A percentile compares a stretch with the other conserved stretches of the same genome.
phyloP scores from a whole-genome alignment of 2,797 vertebrate genomes.

The Galaxias olidus region DNA sequence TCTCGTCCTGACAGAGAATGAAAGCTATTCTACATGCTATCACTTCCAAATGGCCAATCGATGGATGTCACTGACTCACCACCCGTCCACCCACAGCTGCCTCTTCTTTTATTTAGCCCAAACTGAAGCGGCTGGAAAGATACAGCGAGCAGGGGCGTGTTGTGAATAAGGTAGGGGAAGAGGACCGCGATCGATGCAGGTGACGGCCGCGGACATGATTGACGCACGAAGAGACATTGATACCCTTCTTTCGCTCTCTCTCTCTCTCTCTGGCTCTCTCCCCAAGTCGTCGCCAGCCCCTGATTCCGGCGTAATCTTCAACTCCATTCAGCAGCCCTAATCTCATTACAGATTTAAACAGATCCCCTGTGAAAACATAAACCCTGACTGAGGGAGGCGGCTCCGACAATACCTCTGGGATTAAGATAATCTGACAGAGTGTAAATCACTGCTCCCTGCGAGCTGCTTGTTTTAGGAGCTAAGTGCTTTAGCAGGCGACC shows the following conservation, averaged over 20 bases:
- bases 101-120: slow-evolving; percentile 12
- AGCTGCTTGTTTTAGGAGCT: slow-evolving; percentile 23
- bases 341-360: slow-evolving; percentile 57
- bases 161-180: slow-evolving; percentile 26
- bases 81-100: slow-evolving; percentile 25
- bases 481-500: slow-evolving; percentile 38
- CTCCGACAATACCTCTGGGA: slow-evolving; percentile 46
- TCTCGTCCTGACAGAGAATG: slow-evolving; percentile 49
- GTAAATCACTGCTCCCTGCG: slow-evolving; percentile 33
- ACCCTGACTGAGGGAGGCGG: slow-evolving; percentile 41
- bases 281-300: not conserved
- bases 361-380: slow-evolving; percentile 36
- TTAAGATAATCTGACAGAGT: slow-evolving; percentile 53
- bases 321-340: slow-evolving; percentile 47
- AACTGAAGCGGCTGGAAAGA: slow-evolving; percentile 36
- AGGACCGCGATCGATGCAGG: slow-evolving; percentile 26
- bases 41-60: slow-evolving; percentile 47
- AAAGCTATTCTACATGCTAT: slow-evolving; percentile 41
- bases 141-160: slow-evolving; percentile 23
- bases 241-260: slow-evolving; percentile 8
- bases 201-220: slow-evolving; percentile 27
- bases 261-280: not conserved
- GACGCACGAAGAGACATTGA: slow-evolving; percentile 26
- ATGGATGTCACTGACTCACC: slow-evolving; percentile 43
- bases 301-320: slow-evolving; percentile 29